phyloP scores from a whole-genome alignment of 2,888 invertebrate species.

The Synanthedon andrenaeformis region DNA sequence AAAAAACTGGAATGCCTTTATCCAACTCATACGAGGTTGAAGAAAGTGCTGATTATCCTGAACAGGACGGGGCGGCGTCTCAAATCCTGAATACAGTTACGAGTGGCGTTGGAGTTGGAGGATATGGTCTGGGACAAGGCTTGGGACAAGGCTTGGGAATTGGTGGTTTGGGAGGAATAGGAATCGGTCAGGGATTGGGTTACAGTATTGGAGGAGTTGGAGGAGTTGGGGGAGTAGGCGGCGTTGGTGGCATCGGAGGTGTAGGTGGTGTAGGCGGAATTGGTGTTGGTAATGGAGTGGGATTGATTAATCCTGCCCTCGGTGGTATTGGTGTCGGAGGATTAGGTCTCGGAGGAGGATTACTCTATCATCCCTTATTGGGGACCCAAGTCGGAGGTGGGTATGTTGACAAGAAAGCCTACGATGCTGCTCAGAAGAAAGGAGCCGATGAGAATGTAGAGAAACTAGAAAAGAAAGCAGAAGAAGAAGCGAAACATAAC shows the following conservation, averaged over 20 bases:
- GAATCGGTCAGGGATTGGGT: slow-evolving; percentile 26
- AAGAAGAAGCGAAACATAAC: slow-evolving; percentile 67
- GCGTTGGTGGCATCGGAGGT: slow-evolving; percentile 12
- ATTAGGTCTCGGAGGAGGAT: slow-evolving; percentile 28
- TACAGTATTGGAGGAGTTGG: slow-evolving; percentile 18
- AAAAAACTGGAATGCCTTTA: slow-evolving; percentile 42
- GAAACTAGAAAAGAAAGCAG: slow-evolving; percentile 66
- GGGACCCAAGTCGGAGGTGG: slow-evolving; percentile 55
- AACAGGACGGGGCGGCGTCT: slow-evolving; percentile 56
- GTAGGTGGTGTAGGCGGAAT: slow-evolving; percentile 21
- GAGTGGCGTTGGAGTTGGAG: slow-evolving; percentile 33
- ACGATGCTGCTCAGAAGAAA: slow-evolving; percentile 70
- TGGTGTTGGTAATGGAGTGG: slow-evolving; percentile 25
- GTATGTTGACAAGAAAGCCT: slow-evolving; percentile 68
- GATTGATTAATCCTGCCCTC: slow-evolving; percentile 39
- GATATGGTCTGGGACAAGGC: slow-evolving; percentile 24
- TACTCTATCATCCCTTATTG: slow-evolving; percentile 49
- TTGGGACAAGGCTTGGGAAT: slow-evolving; percentile 9
- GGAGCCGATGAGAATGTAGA: slow-evolving; percentile 66
- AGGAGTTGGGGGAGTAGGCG: slow-evolving; percentile 21
- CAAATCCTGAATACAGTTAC: slow-evolving; percentile 44
- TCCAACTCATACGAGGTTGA: slow-evolving; percentile 70
- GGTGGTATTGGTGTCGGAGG: slow-evolving; percentile 45
- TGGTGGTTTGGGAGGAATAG: slow-evolving; percentile 16
- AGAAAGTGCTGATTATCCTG: slow-evolving; percentile 71